Evolutionary conservation across 2,113 vertebrate genomes (phyloP).

Genomic region (Pteruthius melanotis): DNA sequence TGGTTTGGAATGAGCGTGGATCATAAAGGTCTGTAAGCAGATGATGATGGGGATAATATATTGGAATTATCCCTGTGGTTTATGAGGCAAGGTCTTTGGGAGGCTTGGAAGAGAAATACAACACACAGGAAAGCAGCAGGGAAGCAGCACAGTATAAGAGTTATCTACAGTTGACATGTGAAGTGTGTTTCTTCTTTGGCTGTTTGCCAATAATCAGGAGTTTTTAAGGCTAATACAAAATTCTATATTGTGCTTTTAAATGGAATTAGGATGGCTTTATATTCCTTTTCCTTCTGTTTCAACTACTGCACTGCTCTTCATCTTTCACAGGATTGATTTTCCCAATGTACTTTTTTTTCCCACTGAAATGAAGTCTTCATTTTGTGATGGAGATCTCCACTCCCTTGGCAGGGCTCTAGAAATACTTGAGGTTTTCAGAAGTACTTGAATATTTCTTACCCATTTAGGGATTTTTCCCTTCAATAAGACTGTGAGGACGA

Average conservation of each 20-base stretch:
- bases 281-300: not conserved
- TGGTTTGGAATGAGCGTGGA: not conserved
- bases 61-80: not conserved
- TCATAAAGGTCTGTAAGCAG: not conserved
- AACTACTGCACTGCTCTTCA: not conserved
- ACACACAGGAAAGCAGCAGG: not conserved
- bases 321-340: not conserved
- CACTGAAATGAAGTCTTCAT: not conserved
- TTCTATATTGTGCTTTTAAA: not conserved
- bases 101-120: not conserved
- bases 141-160: not conserved
- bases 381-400: not conserved
- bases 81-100: not conserved
- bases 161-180: not conserved
- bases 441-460: not conserved
- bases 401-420: not conserved
- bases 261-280: not conserved
- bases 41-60: not conserved
- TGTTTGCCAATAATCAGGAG: not conserved
- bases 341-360: not conserved
- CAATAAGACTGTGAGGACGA: not conserved
- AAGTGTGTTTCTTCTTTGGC: not conserved
- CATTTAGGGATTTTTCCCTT: accelerated
- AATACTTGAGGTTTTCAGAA: not conserved
- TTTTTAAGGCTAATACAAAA: not conserved